Base-by-base conservation (phyloP, 2,797 vertebrate genomes). In the Trachurus trachurus region DNA sequence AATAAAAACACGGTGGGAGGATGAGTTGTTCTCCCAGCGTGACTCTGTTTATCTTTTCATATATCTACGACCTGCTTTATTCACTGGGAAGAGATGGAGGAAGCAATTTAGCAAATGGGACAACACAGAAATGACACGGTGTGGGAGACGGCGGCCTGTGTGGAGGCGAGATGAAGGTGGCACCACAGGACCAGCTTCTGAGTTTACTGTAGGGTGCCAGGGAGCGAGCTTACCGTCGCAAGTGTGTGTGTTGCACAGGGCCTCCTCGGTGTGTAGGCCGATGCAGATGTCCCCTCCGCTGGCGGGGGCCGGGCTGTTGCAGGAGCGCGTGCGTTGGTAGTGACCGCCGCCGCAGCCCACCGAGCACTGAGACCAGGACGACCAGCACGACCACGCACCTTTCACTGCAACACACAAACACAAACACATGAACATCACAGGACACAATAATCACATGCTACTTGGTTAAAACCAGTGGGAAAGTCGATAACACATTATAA, bases 321-420 rank as follows among this genome's bases (percentile, higher is more conserved):
- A 99, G 80, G 97, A 97, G 47, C 98, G 96, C 0, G 98, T 99
- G 76, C 98, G 97, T 81, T 99, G 98, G 84, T 99, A 98, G 90
- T 99, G 98, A 15, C 98, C 98, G 1, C 97, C 97, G 1, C 98
- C 98, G 3, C 98, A 99, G 15, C 97, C 97, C 69, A 96, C 97
- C 0, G 98, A 99, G 88, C 98, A 99, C 80, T 95, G 95, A 53
- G 98, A 98, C 98, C 98, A 99, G 0, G 97, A 91, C 0, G 97
- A 98, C 98, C 98, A 99, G 93, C 98, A 99, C 50, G 98, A 98
- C 98, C 98, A 99, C 0, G 96, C 95, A 1, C 98, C 98, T 53
- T 96, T 96, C 45, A 98, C 98, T 99, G 92, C 0, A 88, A 22
- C 44, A 66, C 66, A 91, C 60, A 83, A 54, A 74, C 1, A 50